Evolutionary conservation across 2,113 vertebrate species (phyloP).

Genomic region (Silurus meridionalis): DNA sequence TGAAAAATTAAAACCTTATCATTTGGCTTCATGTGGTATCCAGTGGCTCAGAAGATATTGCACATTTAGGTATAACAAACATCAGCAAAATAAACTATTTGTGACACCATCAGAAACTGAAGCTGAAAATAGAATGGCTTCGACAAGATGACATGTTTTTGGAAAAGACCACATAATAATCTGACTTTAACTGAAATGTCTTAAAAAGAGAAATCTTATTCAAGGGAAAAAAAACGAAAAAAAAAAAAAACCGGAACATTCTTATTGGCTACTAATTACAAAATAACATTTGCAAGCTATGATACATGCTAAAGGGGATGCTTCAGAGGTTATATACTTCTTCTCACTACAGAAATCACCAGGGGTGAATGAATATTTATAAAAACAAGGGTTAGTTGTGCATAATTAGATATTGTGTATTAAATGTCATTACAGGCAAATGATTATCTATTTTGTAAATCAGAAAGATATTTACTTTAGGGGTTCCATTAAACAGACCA

Average conservation of each 20-base stretch:
- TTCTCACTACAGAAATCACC: background rate
- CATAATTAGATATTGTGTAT: background rate
- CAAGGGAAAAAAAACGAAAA: background rate
- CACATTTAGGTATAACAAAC: background rate
- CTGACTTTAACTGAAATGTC: background rate
- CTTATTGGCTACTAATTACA: too few relatives aligned
- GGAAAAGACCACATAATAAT: background rate
- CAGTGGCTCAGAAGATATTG: background rate
- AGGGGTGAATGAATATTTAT: background rate
- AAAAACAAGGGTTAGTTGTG: background rate
- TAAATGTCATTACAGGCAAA: background rate
- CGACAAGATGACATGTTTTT: background rate
- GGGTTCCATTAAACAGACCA: background rate
- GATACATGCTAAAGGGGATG: too few relatives aligned
- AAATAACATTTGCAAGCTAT: background rate
- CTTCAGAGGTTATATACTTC: background rate
- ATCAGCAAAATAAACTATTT: background rate
- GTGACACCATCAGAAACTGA: background rate
- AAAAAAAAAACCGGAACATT: background rate
- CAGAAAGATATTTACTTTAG: background rate
- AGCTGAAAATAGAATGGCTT: background rate
- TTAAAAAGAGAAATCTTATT: background rate
- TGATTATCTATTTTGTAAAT: background rate
- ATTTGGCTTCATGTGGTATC: background rate
- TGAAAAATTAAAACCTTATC: background rate